phyloP scores from a whole-genome alignment of 1,140 invertebrate species.

The Ceratina japonica region DNA sequence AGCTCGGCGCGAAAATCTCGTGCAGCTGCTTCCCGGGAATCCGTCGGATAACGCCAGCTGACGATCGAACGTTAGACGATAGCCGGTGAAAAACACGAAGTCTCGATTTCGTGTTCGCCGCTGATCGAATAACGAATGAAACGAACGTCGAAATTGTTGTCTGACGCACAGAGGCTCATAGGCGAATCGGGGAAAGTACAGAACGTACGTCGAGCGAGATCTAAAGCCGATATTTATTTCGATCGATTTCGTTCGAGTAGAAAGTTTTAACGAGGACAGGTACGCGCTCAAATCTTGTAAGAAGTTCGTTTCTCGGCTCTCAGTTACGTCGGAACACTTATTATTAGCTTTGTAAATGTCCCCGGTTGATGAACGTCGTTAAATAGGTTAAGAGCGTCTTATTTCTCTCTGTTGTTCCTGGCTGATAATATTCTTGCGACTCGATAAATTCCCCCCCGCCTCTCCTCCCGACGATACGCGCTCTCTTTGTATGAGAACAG shows the following conservation, averaged over 20 bases:
- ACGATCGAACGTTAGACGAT: constrained; percentile 21
- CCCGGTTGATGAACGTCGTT: constrained; percentile 17
- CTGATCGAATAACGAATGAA: too few relatives aligned
- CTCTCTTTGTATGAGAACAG: neutral
- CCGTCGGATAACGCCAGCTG: constrained; percentile 61
- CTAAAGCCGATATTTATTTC: too few relatives aligned
- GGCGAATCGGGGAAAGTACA: too few relatives aligned
- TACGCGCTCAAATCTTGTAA: neutral
- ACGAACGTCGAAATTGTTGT: too few relatives aligned
- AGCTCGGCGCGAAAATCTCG: constrained; percentile 57
- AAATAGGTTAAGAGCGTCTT: constrained; percentile 38
- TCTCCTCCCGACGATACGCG: neutral
- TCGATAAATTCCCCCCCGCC: neutral
- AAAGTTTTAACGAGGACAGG: neutral
- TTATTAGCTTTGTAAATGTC: constrained; percentile 23
- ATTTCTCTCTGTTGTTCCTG: constrained; percentile 24
- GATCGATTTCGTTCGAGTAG: neutral
- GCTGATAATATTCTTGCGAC: constrained; percentile 21
- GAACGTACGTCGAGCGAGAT: too few relatives aligned
- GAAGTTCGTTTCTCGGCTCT: neutral
- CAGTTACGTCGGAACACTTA: neutral
- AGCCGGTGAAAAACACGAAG: neutral
- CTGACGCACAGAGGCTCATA: too few relatives aligned
- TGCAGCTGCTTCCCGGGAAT: constrained; percentile 71
- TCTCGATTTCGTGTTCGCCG: too few relatives aligned